Base-by-base conservation (phyloP, 2,888 invertebrate genomes). In the Bugulina stolonifera region DNA sequence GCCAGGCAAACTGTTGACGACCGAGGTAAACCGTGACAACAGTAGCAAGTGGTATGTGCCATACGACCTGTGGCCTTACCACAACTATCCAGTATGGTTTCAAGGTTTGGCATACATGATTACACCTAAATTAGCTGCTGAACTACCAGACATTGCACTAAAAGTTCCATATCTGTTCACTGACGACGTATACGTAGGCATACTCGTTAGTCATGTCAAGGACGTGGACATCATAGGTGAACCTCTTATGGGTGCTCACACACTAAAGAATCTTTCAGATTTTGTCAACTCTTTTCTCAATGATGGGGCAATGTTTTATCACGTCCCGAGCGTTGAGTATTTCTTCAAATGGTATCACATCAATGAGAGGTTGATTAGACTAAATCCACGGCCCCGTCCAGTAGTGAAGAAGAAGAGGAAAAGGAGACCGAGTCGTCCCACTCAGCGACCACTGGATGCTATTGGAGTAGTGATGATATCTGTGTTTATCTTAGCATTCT, bases 271-370 rank as follows among this genome's bases (percentile, higher is more conserved):
- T 34, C 32, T 64, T 29, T 14, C 14, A 14, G 32, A 64, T 3
- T 64, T 64, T 32, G 25, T 64, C 27, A 5, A 64, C 2, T 34
- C 29, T 10, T 64, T 29, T 32, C 22, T 14, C 22, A 64, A 64
- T 3, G 64, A 18, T 18, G 34, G 34, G 14, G 34, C 25, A 27
- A 32, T 64, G 27, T 64, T 64, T 34, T 64, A 64, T 32, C 64
- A 64, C 27, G 64, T 64, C 2, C 64, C 64, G 3, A 64, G 64
- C n/a, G 32, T 64, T 25, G 27, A 64, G n/a, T 64, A 64, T 32
- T 64, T 64, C n/a, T 25, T 64, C 10, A 25, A 22, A 27, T 64
- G 64, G 64, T 64, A 64, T 64, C 14, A 64, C 64, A 32, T 34
- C 3, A 32, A 64, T 64, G 25, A 10, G 5, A 5, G 10, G 3